Base-by-base conservation (phyloP, 1,140 invertebrate genomes). In the Brachionus plicatilis region DNA sequence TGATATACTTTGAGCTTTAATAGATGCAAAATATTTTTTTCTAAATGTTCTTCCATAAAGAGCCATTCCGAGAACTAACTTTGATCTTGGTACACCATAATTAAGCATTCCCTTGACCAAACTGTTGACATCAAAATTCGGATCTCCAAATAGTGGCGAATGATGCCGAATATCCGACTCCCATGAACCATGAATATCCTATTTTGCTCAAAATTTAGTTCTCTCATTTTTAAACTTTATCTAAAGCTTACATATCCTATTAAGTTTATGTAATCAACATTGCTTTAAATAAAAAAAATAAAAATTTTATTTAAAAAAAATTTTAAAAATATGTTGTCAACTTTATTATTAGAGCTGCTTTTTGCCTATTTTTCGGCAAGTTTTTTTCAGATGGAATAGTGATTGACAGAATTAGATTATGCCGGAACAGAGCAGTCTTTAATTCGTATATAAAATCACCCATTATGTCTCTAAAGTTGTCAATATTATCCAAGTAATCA, bases 181-280 rank as follows among this genome's bases (percentile, higher is more conserved):
- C 95, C 95, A 97, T 90, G 95, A 95, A 7, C 95, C 95, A 88
- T 97, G 95, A 88, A 97, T 95, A 91, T 97, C 41, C 60, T 68
- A 47, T 50, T 27, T 75, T n/a, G 11, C 45, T 45, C 3, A 43
- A n/a, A 45, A 45, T 45, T 6, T 7, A 68, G n/a, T 33, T 33
- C 9, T 8, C 2, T 9, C 12, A 20, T 3, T 33, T 72, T 72
- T 72, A 9, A 8, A 9, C 5, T 17, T 5, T 20, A 43, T 43
- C 17, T 41, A 1, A 43, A 41, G 9, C 68, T 72, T 72, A 72
- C 68, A 43, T 72, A 72, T 37, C 33, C 68, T 9, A 72, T 72
- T 43, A 72, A 43, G 17, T 72, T 72, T 45, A 72, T 72, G 17
- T 17, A 72, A 43, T 72, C 68, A 43, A 72, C 37, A 41, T 72